A percentile compares a stretch with the other conserved stretches of the same genome.
Conservation (phyloP, 1,140 invertebrate genomes). For the Brachionus rotundiformis region DNA sequence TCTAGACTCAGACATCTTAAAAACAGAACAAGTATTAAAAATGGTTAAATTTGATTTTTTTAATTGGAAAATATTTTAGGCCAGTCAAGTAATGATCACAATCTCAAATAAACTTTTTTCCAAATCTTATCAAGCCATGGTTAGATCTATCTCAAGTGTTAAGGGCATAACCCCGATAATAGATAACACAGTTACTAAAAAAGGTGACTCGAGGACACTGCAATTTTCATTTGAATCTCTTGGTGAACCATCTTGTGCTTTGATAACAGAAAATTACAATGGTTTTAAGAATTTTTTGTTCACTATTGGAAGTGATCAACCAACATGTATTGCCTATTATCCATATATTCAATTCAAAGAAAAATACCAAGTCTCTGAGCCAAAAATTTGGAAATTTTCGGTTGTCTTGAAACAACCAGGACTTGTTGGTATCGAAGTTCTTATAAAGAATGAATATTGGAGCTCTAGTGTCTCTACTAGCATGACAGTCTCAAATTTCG, state of each 20-base stretch:
- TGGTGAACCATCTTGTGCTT: slow-evolving; percentile 48
- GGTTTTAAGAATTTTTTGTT: neutral
- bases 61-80: neutral
- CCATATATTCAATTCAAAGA: neutral
- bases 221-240: slow-evolving; percentile 26
- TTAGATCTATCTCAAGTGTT: neutral
- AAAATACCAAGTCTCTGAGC: neutral
- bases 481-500: neutral
- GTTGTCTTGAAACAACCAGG: neutral
- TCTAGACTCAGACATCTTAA: neutral
- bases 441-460: slow-evolving; percentile 12
- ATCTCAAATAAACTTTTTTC: neutral
- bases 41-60: too few species aligned
- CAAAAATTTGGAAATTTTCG: neutral
- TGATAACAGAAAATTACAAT: neutral
- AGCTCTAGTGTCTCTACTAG: neutral
- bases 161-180: neutral
- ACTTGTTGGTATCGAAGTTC: neutral
- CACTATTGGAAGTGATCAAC: neutral
- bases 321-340: slow-evolving; percentile 5
- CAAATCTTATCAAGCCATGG: neutral
- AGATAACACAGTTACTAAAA: neutral
- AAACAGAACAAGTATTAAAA: too few species aligned
- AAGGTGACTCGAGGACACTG: neutral
- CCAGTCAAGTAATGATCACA: neutral